phyloP scores from a whole-genome alignment of 1,140 invertebrate species.

The Diorhabda sublineata region DNA sequence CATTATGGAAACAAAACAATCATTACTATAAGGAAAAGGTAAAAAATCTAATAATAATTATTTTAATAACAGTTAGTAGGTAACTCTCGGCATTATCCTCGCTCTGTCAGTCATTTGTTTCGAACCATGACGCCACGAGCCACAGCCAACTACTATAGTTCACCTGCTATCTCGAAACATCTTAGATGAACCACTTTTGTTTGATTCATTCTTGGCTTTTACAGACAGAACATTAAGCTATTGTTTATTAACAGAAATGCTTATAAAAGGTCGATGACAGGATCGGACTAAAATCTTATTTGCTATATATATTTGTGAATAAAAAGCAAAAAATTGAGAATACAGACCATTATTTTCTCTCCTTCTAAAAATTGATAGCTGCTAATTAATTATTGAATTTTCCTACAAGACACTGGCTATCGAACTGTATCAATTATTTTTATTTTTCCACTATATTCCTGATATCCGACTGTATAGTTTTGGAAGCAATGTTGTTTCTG shows the following conservation, averaged over 20 bases:
- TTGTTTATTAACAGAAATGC: conserved; percentile 27
- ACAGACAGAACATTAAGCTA: conserved; percentile 23
- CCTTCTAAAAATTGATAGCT: too few relatives aligned
- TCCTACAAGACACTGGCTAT: too few relatives aligned
- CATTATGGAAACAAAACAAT: conserved; percentile 38
- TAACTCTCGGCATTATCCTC: conserved; percentile 47
- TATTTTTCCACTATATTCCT: too few relatives aligned
- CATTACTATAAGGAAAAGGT: conserved; percentile 41
- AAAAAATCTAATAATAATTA: conserved; percentile 44
- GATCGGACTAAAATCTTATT: neutral
- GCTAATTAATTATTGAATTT: too few relatives aligned
- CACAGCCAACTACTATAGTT: conserved; percentile 44
- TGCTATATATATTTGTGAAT: too few relatives aligned
- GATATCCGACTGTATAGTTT: too few relatives aligned
- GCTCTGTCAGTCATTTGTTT: conserved; percentile 50
- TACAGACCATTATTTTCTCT: too few relatives aligned
- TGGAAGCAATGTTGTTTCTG: too few relatives aligned
- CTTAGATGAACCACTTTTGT: conserved; percentile 39
- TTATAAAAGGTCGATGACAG: conserved; percentile 15
- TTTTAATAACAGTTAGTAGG: conserved; percentile 45
- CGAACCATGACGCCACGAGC: conserved; percentile 51
- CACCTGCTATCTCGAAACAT: conserved; percentile 42
- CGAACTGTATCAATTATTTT: too few relatives aligned
- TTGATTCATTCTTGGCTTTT: conserved; percentile 27
- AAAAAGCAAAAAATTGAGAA: too few relatives aligned